phyloP scores from a whole-genome alignment of 2,797 vertebrate genomes.

The Phalanger gymnotis region DNA sequence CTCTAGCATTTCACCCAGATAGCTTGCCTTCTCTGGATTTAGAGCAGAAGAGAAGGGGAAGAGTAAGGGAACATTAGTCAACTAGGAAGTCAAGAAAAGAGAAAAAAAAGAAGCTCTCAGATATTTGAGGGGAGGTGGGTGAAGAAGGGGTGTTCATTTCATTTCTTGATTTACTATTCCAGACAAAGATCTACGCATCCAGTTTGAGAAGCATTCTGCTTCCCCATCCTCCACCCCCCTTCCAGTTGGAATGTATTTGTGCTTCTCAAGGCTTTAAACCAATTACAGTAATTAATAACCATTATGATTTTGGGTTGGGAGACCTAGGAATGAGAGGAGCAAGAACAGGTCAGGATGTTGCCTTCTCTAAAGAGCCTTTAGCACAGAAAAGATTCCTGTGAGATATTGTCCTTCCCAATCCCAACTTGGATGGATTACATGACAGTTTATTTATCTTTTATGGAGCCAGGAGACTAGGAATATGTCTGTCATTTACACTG shows the following conservation, averaged over 20 bases:
- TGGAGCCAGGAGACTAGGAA: neutral
- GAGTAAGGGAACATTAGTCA: neutral
- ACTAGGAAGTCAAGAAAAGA: neutral
- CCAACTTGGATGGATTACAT: neutral
- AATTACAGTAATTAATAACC: neutral
- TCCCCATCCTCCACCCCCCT: neutral
- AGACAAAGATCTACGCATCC: constrained; percentile 1
- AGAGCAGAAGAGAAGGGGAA: constrained; percentile 18
- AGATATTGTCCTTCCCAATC: neutral
- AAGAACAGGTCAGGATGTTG: neutral
- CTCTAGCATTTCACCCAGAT: neutral
- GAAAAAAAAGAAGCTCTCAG: neutral
- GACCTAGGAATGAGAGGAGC: neutral
- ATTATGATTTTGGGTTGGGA: neutral
- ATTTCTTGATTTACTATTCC: neutral
- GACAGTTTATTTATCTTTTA: neutral
- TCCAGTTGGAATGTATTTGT: neutral
- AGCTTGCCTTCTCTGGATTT: neutral
- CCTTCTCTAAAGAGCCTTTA: neutral
- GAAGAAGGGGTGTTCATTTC: constrained; percentile 17
- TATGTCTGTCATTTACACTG: constrained; percentile 23
- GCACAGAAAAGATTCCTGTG: neutral
- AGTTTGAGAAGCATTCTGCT: neutral
- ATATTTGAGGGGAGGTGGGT: neutral
- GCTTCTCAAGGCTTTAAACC: neutral